Base-by-base conservation (phyloP, 2,797 vertebrate species). In the Mareca strepera region DNA sequence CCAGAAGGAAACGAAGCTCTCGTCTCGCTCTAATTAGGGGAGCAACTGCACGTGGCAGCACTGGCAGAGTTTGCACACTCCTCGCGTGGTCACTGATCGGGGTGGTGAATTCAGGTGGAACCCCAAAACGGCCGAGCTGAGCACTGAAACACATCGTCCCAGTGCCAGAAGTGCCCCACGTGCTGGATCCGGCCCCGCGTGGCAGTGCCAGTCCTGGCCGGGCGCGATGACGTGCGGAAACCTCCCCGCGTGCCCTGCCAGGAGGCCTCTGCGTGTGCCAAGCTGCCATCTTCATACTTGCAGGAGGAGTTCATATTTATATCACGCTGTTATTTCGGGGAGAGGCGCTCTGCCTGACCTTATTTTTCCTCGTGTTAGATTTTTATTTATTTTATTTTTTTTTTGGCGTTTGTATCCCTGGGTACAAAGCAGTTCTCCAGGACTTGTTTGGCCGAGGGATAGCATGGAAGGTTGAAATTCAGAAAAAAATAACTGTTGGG, bases 281-380 rank as follows among this genome's bases (percentile, higher is more conserved):
- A 93, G 37, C 60, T 44, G 7, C 52, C 70, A 48, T 26, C 81
- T 82, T 93, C 83, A 39, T 82, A 80, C 86, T 92, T 87, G 60
- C 31, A 37, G 66, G 66, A 94, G 86, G 64, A 90, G 68, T 46
- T 82, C 48, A 64, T 88, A 44, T 94, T 96, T 95, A 58, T 83
- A 62, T 94, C 77, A 93, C 56, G 28, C n/a, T 93, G 84, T 95
- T 94, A 78, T 90, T 95, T n/a, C 26, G 3, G 35, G 81, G 64
- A 92, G 55, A 85, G 64, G 75, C 67, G 12, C 28, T 88, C 26
- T 92, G 56, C 64, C 58, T 88, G 76, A 79, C 86, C 75, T 92
- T 90, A 58, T 74, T 88, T 82, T 92, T 37, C 63, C 37, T 53
- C 17, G n/a, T n/a, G 12, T 23, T 48, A 12, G 44, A 48, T 23